phyloP scores from a whole-genome alignment of 2,888 invertebrate species.

The Tholera decimalis region DNA sequence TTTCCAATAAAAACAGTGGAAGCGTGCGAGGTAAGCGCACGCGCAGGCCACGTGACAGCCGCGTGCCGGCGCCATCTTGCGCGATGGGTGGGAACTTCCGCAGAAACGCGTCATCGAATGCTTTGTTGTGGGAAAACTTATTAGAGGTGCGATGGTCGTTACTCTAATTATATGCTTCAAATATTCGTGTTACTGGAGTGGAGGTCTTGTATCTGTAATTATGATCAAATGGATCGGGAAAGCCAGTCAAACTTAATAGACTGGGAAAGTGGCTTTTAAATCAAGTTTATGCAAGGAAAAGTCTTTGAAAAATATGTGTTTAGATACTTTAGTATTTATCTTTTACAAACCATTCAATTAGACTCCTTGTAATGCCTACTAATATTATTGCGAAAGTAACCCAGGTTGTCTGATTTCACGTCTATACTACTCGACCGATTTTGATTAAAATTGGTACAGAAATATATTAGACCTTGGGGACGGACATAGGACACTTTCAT shows the following conservation, averaged over 20 bases:
- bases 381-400: too few relatives aligned
- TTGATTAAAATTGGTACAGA: too few relatives aligned
- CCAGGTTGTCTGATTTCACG: too few relatives aligned
- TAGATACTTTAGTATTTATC: too few relatives aligned
- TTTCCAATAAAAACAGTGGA: constrained; percentile 88
- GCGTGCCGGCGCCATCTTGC: constrained; percentile 85
- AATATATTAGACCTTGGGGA: too few relatives aligned
- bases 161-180: constrained; percentile 58
- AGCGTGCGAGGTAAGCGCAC: constrained; percentile 78
- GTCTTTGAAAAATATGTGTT: too few relatives aligned
- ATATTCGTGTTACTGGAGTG: constrained; percentile 48
- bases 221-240: constrained; percentile 25
- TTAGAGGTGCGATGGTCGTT: constrained; percentile 72
- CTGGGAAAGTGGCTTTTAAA: constrained; percentile 21
- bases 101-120: constrained; percentile 76
- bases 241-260: not conserved
- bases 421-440: too few relatives aligned
- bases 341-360: too few relatives aligned
- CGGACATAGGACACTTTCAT: too few relatives aligned
- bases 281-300: not conserved
- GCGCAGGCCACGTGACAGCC: constrained; percentile 77
- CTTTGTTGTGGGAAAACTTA: constrained; percentile 83
- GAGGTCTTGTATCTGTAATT: constrained; percentile 34
- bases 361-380: too few relatives aligned
- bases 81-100: constrained; percentile 89